Conservation (phyloP, 2,113 vertebrate genomes). For the Verasper variegatus region DNA sequence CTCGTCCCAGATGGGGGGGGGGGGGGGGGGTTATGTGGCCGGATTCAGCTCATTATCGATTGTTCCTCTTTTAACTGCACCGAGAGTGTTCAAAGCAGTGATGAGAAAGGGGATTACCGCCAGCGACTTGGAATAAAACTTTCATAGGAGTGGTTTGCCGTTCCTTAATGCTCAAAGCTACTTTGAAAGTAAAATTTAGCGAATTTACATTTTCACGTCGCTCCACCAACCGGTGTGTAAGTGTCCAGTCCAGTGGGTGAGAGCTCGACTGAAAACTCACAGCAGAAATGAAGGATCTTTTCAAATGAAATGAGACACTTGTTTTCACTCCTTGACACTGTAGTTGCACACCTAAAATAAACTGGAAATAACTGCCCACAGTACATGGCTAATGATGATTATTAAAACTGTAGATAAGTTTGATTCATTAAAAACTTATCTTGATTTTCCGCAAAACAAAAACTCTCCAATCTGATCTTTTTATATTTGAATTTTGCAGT, state of each 20-base stretch:
- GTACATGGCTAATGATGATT: neutral
- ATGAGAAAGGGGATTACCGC: slow-evolving; percentile 66
- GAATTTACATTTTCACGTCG: slow-evolving; percentile 66
- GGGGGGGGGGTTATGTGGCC: slow-evolving; percentile 55
- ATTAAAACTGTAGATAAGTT: no score
- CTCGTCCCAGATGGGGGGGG: slow-evolving; percentile 61
- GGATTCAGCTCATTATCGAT: slow-evolving; percentile 79
- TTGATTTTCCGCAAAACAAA: neutral
- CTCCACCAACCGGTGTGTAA: slow-evolving; percentile 26
- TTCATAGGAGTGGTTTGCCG: slow-evolving; percentile 63
- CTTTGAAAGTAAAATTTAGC: slow-evolving; percentile 69
- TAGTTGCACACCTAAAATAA: neutral
- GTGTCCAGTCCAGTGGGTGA: slow-evolving; percentile 27
- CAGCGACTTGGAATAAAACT: slow-evolving; percentile 67
- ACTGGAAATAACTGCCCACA: neutral
- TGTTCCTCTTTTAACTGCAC: slow-evolving; percentile 74
- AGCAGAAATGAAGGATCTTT: slow-evolving; percentile 3
- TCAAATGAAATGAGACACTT: slow-evolving; percentile 5
- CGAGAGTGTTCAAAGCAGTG: slow-evolving; percentile 60
- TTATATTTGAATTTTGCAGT: neutral
- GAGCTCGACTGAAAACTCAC: slow-evolving; percentile 18
- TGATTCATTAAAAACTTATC: no score
- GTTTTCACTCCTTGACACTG: slow-evolving; percentile 14
- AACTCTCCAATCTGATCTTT: neutral
- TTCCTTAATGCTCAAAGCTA: slow-evolving; percentile 63